Base-by-base conservation (phyloP, 2,888 invertebrate species). In the Pilophorus perplexus region DNA sequence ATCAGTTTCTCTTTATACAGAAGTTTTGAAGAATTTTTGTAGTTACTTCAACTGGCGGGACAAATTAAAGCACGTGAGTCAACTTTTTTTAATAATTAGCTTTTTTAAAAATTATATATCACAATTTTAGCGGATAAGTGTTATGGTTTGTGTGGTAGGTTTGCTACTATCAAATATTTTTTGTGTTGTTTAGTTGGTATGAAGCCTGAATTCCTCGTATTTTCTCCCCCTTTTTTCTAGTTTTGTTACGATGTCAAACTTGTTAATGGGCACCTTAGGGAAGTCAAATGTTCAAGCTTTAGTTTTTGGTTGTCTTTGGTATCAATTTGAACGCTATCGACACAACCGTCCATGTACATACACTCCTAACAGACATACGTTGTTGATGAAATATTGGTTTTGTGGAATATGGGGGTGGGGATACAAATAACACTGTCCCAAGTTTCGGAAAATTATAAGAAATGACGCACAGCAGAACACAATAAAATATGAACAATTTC, bases 151-250 rank as follows among this genome's bases (percentile, higher is more conserved):
- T 59, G 59, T 59, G 59, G 59, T 59, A 59, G 59, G 59, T 42
- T 59, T 59, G 59, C 59, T 44, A 59, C 27, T 59, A 25, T 23
- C 23, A 46, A 6, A 22, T 40, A 27, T 23, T 14, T 44, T 42
- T 38, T 55, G 38, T 55, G 55, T 59, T 40, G 59, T 59, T 59
- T 59, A 59, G 59, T 22, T 14, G 40, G 59, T 42, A 59, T 59
- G 59, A 42, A 40, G 59, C 59, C 59, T 59, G 59, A 44, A 57
- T 59, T 59, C 59, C 59, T 59, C 59, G 44, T 59, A 55, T 37
- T 55, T 16, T 38, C 20, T 37, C 37, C 55, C 55, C 46, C 23
- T 46, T 23, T 22, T 46, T 38, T 38, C 14, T 22, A 12, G 25
- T 10, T n/a, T 25, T 46, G 25, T 46, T 46, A 46, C 14, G 20